Percentiles rank a stretch among this genome's conserved stretches.
These are phyloP conservation scores for Pyxicephalus adspersus DNA, from an alignment of 2,113 vertebrate species.

Conservation along the genomic window DNA sequence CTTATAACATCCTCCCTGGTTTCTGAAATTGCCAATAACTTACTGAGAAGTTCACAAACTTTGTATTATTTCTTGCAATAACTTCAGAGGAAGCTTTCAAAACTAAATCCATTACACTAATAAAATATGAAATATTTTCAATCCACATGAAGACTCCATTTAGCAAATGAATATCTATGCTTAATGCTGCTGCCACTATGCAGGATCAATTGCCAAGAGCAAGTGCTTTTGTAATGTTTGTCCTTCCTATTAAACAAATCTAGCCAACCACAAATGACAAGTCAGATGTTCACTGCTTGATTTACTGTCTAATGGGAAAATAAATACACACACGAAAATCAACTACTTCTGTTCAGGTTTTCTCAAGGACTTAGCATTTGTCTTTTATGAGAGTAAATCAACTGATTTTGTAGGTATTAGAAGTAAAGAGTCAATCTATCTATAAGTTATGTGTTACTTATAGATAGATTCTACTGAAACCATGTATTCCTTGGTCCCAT, in stretches of 20 bases:
- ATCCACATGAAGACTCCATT: slow-evolving; percentile 13
- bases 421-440: too few species aligned
- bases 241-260: slow-evolving; percentile 11
- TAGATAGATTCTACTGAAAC: too few species aligned
- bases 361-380: background rate
- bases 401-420: too few species aligned
- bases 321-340: background rate
- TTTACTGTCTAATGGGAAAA: background rate
- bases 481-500: too few species aligned
- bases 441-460: too few species aligned
- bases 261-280: slow-evolving; percentile 15
- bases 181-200: slow-evolving; percentile 15
- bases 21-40: slow-evolving; percentile 50
- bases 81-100: slow-evolving; percentile 42
- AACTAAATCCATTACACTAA: slow-evolving; percentile 51
- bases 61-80: slow-evolving; percentile 41
- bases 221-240: background rate
- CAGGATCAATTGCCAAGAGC: slow-evolving; percentile 2
- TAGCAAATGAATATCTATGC: slow-evolving; percentile 18
- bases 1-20: slow-evolving; percentile 18
- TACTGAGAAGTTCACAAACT: slow-evolving; percentile 48
- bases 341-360: background rate
- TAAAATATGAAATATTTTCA: slow-evolving; percentile 46
- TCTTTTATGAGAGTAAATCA: background rate
- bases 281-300: slow-evolving; percentile 8